phyloP scores from a whole-genome alignment of 2,113 vertebrate species.

The Arenaria interpres region DNA sequence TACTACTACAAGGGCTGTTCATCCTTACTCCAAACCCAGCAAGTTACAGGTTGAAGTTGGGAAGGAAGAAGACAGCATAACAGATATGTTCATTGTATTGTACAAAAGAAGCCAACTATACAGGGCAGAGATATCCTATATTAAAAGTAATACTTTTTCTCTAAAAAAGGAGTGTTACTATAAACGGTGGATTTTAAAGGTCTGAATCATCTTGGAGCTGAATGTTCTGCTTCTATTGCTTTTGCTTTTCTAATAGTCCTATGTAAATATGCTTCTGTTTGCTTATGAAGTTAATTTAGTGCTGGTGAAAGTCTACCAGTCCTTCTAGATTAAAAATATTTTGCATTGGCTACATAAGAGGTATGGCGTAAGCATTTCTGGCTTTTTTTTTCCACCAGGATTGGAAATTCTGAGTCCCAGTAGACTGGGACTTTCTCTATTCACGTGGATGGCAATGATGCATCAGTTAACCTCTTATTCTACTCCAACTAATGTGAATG shows the following conservation, averaged over 20 bases:
- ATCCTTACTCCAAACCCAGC: neutral
- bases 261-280: neutral
- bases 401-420: neutral
- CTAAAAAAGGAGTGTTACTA: neutral
- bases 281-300: slow-evolving; percentile 8
- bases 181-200: neutral
- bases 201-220: neutral
- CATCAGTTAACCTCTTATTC: neutral
- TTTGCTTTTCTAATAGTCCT: neutral
- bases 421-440: neutral
- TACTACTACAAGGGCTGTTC: neutral
- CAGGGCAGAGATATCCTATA: neutral
- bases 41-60: neutral
- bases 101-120: neutral
- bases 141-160: slow-evolving; percentile 1
- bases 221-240: neutral
- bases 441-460: neutral
- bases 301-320: neutral
- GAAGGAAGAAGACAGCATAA: neutral
- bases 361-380: neutral
- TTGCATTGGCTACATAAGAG: neutral
- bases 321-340: neutral
- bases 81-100: neutral
- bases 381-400: neutral
- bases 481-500: neutral